Evolutionary conservation across 2,888 invertebrate species (phyloP).

Genomic region (Drosophila rellima): DNA sequence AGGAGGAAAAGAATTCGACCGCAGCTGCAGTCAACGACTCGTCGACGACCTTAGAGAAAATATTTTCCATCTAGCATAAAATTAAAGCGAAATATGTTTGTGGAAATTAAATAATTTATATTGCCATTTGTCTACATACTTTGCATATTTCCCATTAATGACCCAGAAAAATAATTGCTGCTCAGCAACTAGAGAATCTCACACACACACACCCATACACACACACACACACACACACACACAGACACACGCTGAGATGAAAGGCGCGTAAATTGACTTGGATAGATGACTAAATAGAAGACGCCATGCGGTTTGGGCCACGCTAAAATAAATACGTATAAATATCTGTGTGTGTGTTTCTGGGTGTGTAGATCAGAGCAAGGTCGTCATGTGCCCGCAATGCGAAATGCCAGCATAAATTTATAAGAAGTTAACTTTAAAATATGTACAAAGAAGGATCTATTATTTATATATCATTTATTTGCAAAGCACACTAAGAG

Average conservation of each 20-base stretch:
- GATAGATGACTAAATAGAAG: slow-evolving; percentile 53
- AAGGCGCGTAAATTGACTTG: slow-evolving; percentile 63
- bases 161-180: slow-evolving; percentile 66
- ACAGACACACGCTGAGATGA: slow-evolving; percentile 56
- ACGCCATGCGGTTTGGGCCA: slow-evolving; percentile 40
- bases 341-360: slow-evolving; percentile 3
- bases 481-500: not conserved
- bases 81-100: slow-evolving; percentile 58
- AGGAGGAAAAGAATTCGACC: slow-evolving; percentile 36
- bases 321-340: slow-evolving; percentile 18
- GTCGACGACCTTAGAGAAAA: slow-evolving; percentile 56
- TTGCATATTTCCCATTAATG: slow-evolving; percentile 71
- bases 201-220: slow-evolving; percentile 17
- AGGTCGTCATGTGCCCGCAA: slow-evolving; percentile 37
- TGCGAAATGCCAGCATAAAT: not conserved
- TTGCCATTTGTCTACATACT: slow-evolving; percentile 73
- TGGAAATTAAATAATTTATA: slow-evolving; percentile 74
- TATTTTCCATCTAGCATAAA: slow-evolving; percentile 58
- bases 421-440: not conserved
- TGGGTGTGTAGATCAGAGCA: slow-evolving; percentile 21
- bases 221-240: slow-evolving; percentile 17
- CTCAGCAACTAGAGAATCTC: slow-evolving; percentile 36
- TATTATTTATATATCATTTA: not conserved
- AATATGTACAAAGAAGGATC: not conserved
- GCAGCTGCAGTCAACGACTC: slow-evolving; percentile 64